These are phyloP conservation scores for Aurelia aurita DNA, from an alignment of 30 jellyfish, hydroid and myxozoan species.

Conservation along the genomic window DNA sequence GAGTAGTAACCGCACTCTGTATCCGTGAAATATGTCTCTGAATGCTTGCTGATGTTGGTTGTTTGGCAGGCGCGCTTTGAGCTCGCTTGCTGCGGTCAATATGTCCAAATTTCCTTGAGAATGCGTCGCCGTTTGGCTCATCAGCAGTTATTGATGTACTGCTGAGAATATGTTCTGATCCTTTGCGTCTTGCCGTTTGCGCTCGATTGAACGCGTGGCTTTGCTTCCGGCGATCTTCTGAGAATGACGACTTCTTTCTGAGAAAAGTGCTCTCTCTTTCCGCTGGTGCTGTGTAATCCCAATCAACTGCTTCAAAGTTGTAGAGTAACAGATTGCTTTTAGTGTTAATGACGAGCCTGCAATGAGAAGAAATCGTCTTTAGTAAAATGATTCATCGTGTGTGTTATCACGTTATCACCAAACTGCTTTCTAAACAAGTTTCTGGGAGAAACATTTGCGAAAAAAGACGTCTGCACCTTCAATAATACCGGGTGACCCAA, in stretches of 20 bases:
- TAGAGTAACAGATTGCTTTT: slow-evolving; percentile 73
- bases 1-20: slow-evolving; percentile 68
- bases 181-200: slow-evolving; percentile 31
- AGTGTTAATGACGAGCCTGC: slow-evolving; percentile 83
- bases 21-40: slow-evolving; percentile 55
- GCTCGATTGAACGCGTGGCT: slow-evolving; percentile 69
- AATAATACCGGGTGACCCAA: no score
- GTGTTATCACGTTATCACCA: no score
- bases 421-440: no score
- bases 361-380: no score
- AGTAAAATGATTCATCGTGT: no score
- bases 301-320: slow-evolving; percentile 72
- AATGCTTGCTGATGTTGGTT: slow-evolving; percentile 17
- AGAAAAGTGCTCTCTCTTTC: slow-evolving; percentile 40
- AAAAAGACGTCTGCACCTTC: no score
- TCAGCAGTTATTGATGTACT: background rate
- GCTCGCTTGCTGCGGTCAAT: slow-evolving; percentile 45
- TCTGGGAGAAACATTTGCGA: no score
- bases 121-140: background rate
- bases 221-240: slow-evolving; percentile 18
- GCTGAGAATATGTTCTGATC: slow-evolving; percentile 8
- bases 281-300: slow-evolving; percentile 80
- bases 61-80: slow-evolving; percentile 67
- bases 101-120: background rate
- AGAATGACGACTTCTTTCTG: background rate